phyloP scores from a whole-genome alignment of 2,797 vertebrate species.

The Scarus forsteni region DNA sequence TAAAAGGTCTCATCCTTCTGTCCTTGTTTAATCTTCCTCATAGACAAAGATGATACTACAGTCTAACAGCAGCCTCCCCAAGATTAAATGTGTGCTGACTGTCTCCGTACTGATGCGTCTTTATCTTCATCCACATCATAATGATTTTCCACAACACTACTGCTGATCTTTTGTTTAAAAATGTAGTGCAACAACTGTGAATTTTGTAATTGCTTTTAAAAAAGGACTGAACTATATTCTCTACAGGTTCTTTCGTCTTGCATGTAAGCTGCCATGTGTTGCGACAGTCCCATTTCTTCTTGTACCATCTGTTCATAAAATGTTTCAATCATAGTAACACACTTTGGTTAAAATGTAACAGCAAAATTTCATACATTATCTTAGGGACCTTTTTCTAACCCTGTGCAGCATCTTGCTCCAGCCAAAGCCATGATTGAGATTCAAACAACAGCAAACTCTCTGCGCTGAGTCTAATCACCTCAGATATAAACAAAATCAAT shows the following conservation, averaged over 20 bases:
- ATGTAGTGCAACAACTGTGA: too few relatives aligned
- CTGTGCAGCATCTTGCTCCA: conserved; percentile 15
- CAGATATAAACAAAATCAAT: conserved; percentile 72
- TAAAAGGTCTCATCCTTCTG: too few relatives aligned
- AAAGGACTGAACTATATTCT: neutral
- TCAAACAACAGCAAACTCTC: conserved; percentile 43
- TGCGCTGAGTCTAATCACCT: conserved; percentile 63
- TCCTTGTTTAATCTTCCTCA: too few relatives aligned
- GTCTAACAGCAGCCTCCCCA: too few relatives aligned
- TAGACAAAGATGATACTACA: too few relatives aligned
- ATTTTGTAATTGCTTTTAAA: neutral
- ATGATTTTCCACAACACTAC: too few relatives aligned
- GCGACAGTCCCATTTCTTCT: conserved; percentile 10
- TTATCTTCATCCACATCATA: too few relatives aligned
- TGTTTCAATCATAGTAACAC: conserved; percentile 53
- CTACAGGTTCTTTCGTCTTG: conserved; percentile 1
- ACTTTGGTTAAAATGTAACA: conserved; percentile 64
- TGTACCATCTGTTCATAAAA: conserved; percentile 41
- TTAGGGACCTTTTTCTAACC: conserved; percentile 55
- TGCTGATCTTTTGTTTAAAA: too few relatives aligned
- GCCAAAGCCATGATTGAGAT: conserved; percentile 53
- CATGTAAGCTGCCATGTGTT: neutral
- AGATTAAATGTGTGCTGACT: too few relatives aligned
- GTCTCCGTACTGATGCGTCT: too few relatives aligned
- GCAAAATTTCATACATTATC: conserved; percentile 67